Conservation (phyloP, 2,888 invertebrate genomes). For the Rhyacophila evoluta region DNA sequence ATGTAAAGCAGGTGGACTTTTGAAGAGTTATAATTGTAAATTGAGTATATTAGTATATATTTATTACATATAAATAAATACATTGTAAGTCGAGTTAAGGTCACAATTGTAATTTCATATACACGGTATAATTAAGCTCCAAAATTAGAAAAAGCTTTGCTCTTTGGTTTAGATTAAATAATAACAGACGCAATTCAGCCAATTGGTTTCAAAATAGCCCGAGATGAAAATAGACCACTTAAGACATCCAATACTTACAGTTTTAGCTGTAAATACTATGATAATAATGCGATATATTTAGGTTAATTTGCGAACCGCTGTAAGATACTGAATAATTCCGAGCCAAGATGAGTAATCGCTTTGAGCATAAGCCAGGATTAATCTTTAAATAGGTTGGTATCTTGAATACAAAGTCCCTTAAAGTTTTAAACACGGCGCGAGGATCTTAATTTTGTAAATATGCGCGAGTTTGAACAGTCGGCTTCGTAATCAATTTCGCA, state of each 20-base stretch:
- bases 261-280: neutral
- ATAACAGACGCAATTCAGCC: no score
- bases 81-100: neutral
- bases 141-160: no score
- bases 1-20: no score
- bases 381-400: conserved; percentile 6
- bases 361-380: neutral
- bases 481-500: neutral
- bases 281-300: neutral
- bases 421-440: neutral
- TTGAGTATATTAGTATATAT: no score
- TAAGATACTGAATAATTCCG: conserved; percentile 9
- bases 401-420: neutral
- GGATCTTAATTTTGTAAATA: conserved; percentile 7
- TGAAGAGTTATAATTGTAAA: no score
- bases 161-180: no score
- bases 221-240: no score
- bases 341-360: conserved; percentile 1
- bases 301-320: conserved; percentile 17
- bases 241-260: neutral
- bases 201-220: no score
- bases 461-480: neutral
- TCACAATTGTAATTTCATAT: no score
- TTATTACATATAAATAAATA: no score
- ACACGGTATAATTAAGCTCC: no score